Evolutionary conservation across 2,797 vertebrate species (phyloP).

Genomic region (Numenius phaeopus): DNA sequence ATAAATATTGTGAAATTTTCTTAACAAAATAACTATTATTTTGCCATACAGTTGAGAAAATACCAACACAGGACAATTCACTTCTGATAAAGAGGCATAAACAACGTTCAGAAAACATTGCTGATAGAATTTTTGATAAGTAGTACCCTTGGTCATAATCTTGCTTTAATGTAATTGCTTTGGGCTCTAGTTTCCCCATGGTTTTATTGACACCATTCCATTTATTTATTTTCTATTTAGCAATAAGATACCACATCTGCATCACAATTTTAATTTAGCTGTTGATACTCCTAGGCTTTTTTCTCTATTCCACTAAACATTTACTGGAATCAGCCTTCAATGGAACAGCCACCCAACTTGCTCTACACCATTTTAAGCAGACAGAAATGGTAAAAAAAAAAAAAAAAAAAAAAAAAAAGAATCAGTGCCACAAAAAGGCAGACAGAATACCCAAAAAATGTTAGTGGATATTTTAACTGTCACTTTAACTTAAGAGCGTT

Average conservation of each 20-base stretch:
- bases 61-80: not conserved
- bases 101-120: not conserved
- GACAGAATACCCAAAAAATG: not conserved
- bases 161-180: not conserved
- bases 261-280: not conserved
- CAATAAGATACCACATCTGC: not conserved
- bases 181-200: not conserved
- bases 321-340: not conserved
- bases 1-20: not conserved
- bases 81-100: not conserved
- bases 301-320: not conserved
- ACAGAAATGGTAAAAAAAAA: not conserved
- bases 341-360: not conserved
- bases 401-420: not conserved
- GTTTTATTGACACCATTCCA: not conserved
- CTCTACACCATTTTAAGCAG: not conserved
- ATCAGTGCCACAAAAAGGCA: not conserved
- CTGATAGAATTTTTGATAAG: not conserved
- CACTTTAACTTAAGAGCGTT: not conserved
- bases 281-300: not conserved
- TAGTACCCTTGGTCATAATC: not conserved
- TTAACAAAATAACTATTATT: not conserved
- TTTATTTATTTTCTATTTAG: not conserved
- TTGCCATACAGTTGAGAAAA: not conserved
- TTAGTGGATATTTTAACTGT: not conserved